These are phyloP conservation scores for Diachasma alloeum DNA, from an alignment of 1,140 invertebrate species.

Conservation along the genomic window DNA sequence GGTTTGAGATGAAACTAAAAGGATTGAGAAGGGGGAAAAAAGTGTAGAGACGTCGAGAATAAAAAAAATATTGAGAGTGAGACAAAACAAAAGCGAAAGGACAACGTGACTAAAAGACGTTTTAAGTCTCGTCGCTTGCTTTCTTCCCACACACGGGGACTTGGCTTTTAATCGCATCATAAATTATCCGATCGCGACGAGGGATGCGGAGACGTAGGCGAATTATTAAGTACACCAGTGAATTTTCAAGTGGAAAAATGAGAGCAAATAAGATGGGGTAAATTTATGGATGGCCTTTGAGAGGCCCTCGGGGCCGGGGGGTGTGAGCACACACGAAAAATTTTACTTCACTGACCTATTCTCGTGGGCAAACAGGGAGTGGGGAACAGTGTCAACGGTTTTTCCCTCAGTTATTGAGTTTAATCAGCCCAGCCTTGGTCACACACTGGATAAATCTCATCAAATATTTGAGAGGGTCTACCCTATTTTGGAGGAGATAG, in stretches of 20 bases:
- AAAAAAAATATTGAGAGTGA: neutral
- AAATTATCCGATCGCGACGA: constrained; percentile 1
- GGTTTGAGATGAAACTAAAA: neutral
- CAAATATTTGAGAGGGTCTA: neutral
- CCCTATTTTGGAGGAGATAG: no score
- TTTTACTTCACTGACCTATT: neutral
- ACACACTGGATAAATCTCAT: neutral
- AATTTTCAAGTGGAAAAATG: neutral
- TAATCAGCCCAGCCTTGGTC: neutral
- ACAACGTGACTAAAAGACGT: constrained; percentile 3
- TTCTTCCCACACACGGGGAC: constrained; percentile 2
- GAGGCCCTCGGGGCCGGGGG: neutral
- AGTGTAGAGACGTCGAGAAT: neutral
- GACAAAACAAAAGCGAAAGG: neutral
- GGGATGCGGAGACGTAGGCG: neutral
- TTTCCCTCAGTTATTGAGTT: neutral
- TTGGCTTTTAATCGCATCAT: neutral
- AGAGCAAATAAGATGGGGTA: neutral
- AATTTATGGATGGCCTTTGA: neutral
- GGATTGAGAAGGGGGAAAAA: neutral
- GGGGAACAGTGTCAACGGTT: neutral
- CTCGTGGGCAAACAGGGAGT: neutral
- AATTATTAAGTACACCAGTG: neutral
- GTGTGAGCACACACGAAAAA: neutral
- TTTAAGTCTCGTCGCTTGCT: neutral